These are phyloP conservation scores for Zosterops lateralis DNA, from an alignment of 2,113 vertebrate genomes.

Conservation along the genomic window DNA sequence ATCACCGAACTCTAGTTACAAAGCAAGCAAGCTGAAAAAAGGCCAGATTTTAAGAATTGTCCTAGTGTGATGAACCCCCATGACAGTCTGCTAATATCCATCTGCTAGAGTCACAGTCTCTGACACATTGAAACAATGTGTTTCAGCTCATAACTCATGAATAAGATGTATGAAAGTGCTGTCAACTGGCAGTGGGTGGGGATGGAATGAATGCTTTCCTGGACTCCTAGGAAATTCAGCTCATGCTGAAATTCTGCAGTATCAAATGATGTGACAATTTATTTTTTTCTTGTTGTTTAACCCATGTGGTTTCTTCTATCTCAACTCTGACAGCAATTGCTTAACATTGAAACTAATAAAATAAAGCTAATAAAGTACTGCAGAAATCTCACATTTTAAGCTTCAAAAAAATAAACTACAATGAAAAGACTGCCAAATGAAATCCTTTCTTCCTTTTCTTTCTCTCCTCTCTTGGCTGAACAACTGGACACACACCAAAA, in stretches of 20 bases:
- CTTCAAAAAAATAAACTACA: neutral
- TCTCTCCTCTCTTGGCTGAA: neutral
- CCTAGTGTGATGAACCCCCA: neutral
- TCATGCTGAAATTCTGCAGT: neutral
- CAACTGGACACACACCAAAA: neutral
- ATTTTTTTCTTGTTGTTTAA: neutral
- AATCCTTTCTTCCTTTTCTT: neutral
- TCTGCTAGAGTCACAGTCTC: neutral
- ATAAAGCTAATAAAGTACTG: neutral
- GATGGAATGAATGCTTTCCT: neutral
- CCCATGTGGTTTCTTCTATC: neutral
- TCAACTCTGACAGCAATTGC: neutral
- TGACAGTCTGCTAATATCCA: neutral
- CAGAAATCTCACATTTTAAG: neutral
- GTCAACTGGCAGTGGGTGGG: too few relatives aligned
- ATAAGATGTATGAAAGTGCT: neutral
- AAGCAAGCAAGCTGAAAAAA: neutral
- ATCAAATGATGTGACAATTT: neutral
- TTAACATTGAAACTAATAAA: neutral
- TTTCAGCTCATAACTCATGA: neutral
- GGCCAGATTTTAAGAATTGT: neutral
- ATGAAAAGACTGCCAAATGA: neutral
- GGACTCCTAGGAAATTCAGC: neutral
- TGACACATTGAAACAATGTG: neutral
- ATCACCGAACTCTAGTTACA: neutral